Evolutionary conservation across 1,140 invertebrate species (phyloP).

Genomic region (Drosophila bipectinata): DNA sequence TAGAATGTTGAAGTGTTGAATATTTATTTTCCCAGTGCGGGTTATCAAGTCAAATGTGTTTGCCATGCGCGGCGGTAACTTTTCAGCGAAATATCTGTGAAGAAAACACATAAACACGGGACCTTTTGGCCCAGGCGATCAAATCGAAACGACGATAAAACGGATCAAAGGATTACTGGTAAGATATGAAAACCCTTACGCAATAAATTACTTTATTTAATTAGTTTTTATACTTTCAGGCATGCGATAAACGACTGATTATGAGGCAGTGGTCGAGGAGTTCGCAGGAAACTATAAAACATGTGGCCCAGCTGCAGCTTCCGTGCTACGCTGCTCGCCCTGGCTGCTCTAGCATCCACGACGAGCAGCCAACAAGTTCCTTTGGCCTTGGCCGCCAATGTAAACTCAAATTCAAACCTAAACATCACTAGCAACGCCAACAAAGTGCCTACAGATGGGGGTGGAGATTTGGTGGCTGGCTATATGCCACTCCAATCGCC

Average conservation of each 20-base stretch:
- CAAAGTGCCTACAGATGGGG: slow-evolving; percentile 70
- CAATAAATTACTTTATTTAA: neutral
- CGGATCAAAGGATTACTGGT: slow-evolving; percentile 1
- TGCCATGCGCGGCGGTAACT: neutral
- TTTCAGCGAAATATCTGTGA: slow-evolving; percentile 24
- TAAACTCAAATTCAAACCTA: slow-evolving; percentile 3
- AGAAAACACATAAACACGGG: slow-evolving; percentile 44
- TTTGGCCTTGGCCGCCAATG: slow-evolving; percentile 35
- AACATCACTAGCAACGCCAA: slow-evolving; percentile 60
- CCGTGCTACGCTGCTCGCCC: slow-evolving; percentile 25
- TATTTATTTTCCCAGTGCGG: neutral
- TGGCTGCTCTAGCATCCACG: slow-evolving; percentile 22
- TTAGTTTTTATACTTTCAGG: slow-evolving; percentile 1
- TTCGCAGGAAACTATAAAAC: slow-evolving; percentile 15
- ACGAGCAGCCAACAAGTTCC: slow-evolving; percentile 61
- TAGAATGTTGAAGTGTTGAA: neutral
- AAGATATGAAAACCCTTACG: neutral
- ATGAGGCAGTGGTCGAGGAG: slow-evolving; percentile 35
- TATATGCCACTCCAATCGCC: slow-evolving; percentile 66
- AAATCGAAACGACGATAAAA: neutral
- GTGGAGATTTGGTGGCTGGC: slow-evolving; percentile 17
- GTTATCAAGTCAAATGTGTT: neutral
- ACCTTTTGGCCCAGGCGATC: neutral
- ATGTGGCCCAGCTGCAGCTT: slow-evolving; percentile 38
- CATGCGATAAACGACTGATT: slow-evolving; percentile 29